A percentile compares a stretch with the other conserved stretches of the same genome.
Evolutionary conservation across 2,888 invertebrate genomes (phyloP).

Genomic region (Cheilosia scutellata): DNA sequence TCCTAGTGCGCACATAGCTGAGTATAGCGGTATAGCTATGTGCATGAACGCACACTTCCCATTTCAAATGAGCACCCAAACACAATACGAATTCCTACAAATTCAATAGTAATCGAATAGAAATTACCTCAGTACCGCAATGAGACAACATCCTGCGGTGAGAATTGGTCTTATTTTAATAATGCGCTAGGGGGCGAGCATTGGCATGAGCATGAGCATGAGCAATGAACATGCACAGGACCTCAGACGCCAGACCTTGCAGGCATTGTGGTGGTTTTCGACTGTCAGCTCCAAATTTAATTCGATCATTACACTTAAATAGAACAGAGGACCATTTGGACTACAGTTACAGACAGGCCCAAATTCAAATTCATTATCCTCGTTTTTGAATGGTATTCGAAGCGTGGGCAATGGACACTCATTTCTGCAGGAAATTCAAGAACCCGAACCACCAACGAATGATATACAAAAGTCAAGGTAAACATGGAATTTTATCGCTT

Average conservation of each 20-base stretch:
- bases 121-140: constrained; percentile 51
- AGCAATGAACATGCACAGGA: constrained; percentile 5
- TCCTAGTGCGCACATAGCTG: too few relatives aligned
- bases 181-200: constrained; percentile 50
- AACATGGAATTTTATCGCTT: constrained; percentile 65
- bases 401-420: constrained; percentile 73
- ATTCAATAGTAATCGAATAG: constrained; percentile 71
- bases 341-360: neutral
- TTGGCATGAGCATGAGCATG: constrained; percentile 24
- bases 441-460: constrained; percentile 1
- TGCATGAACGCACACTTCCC: constrained; percentile 70
- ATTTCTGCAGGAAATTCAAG: constrained; percentile 30
- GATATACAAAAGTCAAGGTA: constrained; percentile 46
- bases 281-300: constrained; percentile 67
- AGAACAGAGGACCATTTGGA: constrained; percentile 34
- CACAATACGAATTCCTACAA: constrained; percentile 47
- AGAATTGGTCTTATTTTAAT: constrained; percentile 36
- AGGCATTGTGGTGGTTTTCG: constrained; percentile 48
- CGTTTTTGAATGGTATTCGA: constrained; percentile 42
- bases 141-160: constrained; percentile 68
- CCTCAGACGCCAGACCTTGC: constrained; percentile 37
- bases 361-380: constrained; percentile 34
- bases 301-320: constrained; percentile 59
- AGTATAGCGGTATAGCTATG: neutral
- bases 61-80: constrained; percentile 66